phyloP scores from a whole-genome alignment of 1,140 invertebrate genomes.

The Ceratoteleas bidentatus region DNA sequence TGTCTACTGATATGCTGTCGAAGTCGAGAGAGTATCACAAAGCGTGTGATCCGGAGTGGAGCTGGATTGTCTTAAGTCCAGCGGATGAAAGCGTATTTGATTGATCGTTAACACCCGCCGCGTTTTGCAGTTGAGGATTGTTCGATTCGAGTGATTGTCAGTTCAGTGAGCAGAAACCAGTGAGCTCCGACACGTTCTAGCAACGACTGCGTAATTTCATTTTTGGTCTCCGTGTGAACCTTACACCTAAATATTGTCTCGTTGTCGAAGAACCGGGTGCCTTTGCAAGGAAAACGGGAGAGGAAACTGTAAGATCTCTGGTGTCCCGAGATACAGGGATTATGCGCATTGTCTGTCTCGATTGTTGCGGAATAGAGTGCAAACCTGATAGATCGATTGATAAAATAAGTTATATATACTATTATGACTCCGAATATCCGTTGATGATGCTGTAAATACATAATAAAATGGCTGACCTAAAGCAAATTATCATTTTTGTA shows the following conservation, averaged over 20 bases:
- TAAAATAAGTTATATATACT: no score
- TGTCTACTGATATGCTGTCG: constrained; percentile 2
- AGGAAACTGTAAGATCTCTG: not conserved
- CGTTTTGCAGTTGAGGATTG: constrained; percentile 3
- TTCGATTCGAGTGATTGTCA: constrained; percentile 25
- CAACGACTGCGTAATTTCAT: constrained; percentile 32
- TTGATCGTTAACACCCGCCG: no score
- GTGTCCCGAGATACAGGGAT: no score
- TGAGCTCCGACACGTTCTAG: constrained; percentile 20
- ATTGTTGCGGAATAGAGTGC: no score
- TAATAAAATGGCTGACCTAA: no score
- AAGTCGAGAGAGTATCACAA: constrained; percentile 1
- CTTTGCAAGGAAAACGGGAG: not conserved
- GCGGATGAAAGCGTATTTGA: not conserved
- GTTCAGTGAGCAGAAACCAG: constrained; percentile 3
- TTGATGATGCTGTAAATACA: no score
- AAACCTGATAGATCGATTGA: no score
- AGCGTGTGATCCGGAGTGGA: not conserved
- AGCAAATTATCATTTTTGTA: no score
- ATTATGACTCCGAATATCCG: no score
- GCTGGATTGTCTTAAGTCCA: no score
- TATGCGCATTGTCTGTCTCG: no score
- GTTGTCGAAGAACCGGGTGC: constrained; percentile 69
- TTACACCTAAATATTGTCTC: constrained; percentile 76
- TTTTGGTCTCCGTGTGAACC: constrained; percentile 29